A percentile compares a stretch with the other conserved stretches of the same genome.
Conservation (phyloP, 2,888 invertebrate genomes). For the Arctia plantaginis region DNA sequence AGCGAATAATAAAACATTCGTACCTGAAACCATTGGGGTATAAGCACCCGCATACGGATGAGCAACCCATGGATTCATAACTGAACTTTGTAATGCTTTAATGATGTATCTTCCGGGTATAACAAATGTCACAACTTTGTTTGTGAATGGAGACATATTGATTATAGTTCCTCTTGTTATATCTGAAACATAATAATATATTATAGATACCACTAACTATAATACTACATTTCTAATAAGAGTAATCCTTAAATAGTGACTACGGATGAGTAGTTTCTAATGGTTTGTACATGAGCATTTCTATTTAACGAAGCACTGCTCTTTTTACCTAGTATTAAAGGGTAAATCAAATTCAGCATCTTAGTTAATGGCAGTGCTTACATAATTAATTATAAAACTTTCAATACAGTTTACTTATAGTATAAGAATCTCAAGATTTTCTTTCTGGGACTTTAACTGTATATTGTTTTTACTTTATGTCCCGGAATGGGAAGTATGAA, state of each 20-base stretch:
- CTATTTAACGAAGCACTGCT: no score
- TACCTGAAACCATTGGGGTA: slow-evolving; percentile 88
- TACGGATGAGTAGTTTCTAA: no score
- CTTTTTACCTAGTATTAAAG: no score
- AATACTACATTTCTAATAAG: neutral
- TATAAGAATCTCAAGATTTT: no score
- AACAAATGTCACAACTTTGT: slow-evolving; percentile 88
- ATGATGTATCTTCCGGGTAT: slow-evolving; percentile 88
- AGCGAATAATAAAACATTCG: slow-evolving; percentile 18
- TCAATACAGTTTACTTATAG: no score
- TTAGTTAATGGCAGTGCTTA: no score
- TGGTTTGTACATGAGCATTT: no score
- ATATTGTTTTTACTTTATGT: no score
- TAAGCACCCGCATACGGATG: slow-evolving; percentile 71
- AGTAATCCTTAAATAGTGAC: neutral
- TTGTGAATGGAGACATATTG: slow-evolving; percentile 90
- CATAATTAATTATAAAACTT: no score
- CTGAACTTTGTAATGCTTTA: slow-evolving; percentile 83
- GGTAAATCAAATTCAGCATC: no score
- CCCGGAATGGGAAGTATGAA: no score
- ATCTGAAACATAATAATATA: slow-evolving; percentile 73
- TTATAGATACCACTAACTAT: neutral
- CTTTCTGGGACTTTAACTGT: no score
- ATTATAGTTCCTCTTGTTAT: slow-evolving; percentile 90
- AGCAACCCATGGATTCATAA: slow-evolving; percentile 62